A percentile compares a stretch with the other conserved stretches of the same genome.
Evolutionary conservation across 2,797 vertebrate genomes (phyloP).

Genomic region (Silurus lanzhouensis): DNA sequence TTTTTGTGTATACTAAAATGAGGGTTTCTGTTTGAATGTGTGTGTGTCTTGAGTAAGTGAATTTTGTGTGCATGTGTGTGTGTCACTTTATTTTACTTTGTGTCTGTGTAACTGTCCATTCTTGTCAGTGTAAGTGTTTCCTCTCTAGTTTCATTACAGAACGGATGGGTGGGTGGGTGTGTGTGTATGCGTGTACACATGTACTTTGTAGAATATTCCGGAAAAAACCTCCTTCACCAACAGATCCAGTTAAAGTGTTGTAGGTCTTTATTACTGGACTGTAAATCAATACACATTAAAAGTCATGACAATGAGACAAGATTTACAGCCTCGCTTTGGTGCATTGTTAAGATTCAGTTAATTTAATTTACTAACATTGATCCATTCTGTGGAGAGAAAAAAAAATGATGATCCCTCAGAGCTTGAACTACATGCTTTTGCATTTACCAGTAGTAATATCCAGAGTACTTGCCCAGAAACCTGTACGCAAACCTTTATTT

Average conservation of each 20-base stretch:
- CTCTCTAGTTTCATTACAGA: not conserved
- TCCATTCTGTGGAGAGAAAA: not conserved
- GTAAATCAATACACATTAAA: not conserved
- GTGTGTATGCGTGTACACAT: not conserved
- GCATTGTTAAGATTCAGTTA: not conserved
- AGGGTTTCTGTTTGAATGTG: not conserved
- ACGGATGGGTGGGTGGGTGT: not conserved
- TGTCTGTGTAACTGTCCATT: not conserved
- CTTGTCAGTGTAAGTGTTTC: not conserved
- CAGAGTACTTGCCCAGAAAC: not conserved
- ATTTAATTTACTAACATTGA: not conserved
- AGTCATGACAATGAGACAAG: not conserved
- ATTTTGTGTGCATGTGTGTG: not conserved
- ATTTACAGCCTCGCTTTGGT: not conserved
- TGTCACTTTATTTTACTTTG: not conserved
- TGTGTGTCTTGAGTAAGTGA: not conserved
- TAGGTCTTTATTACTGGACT: not conserved
- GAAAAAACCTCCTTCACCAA: not conserved
- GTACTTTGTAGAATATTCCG: not conserved
- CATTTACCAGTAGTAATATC: not conserved
- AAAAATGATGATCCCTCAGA: not conserved
- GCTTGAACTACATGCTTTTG: not conserved
- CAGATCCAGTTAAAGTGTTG: not conserved
- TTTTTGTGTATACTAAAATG: not conserved
- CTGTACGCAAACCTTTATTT: not conserved